These are phyloP conservation scores for Aplodontia rufa DNA, from an alignment of 2,113 vertebrate species.

Conservation along the genomic window DNA sequence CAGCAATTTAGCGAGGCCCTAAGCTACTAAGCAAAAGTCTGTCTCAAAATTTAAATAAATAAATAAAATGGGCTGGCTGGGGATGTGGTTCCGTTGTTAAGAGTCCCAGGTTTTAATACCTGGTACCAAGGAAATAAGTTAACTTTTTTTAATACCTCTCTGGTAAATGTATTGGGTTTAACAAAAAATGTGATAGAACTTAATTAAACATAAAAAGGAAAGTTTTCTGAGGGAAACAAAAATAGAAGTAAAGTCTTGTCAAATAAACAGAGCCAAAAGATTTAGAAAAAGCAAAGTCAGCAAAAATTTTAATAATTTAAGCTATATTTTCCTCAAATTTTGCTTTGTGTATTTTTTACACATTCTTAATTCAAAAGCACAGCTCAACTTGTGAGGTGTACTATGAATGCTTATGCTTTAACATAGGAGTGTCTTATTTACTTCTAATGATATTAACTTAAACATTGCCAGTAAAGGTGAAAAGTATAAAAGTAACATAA, in stretches of 20 bases:
- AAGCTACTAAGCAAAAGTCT: too few relatives aligned
- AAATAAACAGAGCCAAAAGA: background rate
- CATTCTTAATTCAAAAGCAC: background rate
- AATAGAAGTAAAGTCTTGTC: background rate
- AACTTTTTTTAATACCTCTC: too few relatives aligned
- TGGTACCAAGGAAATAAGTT: too few relatives aligned
- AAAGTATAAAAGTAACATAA: background rate
- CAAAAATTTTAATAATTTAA: background rate
- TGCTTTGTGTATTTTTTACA: background rate
- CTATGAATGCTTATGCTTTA: background rate
- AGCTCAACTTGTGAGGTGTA: background rate
- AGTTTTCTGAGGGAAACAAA: background rate
- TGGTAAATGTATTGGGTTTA: background rate
- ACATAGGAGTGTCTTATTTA: background rate
- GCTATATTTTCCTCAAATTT: background rate
- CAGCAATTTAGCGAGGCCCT: too few relatives aligned
- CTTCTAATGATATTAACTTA: background rate
- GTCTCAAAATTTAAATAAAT: too few relatives aligned
- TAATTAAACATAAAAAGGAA: background rate
- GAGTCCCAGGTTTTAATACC: too few relatives aligned
- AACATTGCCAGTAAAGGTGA: background rate
- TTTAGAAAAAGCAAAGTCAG: background rate
- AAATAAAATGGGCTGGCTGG: too few relatives aligned
- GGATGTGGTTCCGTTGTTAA: too few relatives aligned
- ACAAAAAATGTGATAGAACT: background rate